A percentile compares a stretch with the other conserved stretches of the same genome.
phyloP scores from a whole-genome alignment of 2,888 invertebrate genomes.

The Leucozona laternaria region DNA sequence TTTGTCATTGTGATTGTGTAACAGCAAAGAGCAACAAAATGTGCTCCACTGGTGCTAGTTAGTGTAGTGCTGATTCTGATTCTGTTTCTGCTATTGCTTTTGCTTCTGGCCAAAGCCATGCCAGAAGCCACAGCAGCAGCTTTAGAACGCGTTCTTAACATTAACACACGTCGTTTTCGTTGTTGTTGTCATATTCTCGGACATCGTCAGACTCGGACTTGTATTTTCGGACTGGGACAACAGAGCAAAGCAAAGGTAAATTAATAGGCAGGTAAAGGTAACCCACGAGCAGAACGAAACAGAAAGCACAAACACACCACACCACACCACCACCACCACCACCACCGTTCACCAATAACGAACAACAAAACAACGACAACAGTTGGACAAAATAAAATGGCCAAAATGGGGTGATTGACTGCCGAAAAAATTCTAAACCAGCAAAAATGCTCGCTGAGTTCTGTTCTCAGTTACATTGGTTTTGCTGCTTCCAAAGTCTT shows the following conservation, averaged over 20 bases:
- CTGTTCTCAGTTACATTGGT: conserved; percentile 19
- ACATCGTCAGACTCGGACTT: background rate
- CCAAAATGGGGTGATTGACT: conserved; percentile 73
- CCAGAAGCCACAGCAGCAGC: conserved; percentile 8
- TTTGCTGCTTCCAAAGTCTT: conserved; percentile 6
- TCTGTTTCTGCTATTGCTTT: background rate
- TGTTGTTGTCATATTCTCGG: conserved; percentile 8
- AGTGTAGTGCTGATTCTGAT: background rate
- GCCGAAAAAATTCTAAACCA: conserved; percentile 72
- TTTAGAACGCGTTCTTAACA: conserved; percentile 49
- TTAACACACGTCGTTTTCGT: conserved; percentile 9
- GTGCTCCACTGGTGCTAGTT: conserved; percentile 26
- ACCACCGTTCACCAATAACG: background rate
- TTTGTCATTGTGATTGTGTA: conserved; percentile 68
- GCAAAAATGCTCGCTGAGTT: conserved; percentile 54
- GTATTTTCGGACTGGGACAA: conserved; percentile 21
- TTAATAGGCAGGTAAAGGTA: conserved; percentile 29
- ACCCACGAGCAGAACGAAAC: conserved; percentile 32
- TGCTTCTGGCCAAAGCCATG: conserved; percentile 17
- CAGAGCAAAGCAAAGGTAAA: conserved; percentile 32
- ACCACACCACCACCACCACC: background rate
- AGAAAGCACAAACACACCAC: conserved; percentile 28
- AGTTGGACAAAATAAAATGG: conserved; percentile 34
- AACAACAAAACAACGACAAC: conserved; percentile 12
- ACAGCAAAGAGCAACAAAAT: conserved; percentile 46